Base-by-base conservation (phyloP, 2,113 vertebrate species). In the Rhizomys pruinosus region DNA sequence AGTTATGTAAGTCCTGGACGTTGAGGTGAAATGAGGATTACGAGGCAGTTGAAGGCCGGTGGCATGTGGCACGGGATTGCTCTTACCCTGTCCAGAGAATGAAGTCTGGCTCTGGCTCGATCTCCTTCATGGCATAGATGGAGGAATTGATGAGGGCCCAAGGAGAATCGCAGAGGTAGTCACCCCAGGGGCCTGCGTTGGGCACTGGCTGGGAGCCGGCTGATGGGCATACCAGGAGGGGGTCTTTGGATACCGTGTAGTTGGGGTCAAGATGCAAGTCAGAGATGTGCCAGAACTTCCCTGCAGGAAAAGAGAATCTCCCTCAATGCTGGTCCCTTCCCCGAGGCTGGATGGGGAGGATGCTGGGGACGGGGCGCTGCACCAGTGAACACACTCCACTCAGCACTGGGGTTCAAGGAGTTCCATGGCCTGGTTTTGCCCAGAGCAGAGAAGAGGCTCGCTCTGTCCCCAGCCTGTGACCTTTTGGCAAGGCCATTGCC, bases 71-170 rank as follows among this genome's bases (percentile, higher is more conserved):
- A 23, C 3, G 5, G 0, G 61, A 17, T 2, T 4, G 32, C 20
- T 90, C 97, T 98, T 98, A 99, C 99, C 99, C 99, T 1, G 99
- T 99, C 99, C 99, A 99, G 52, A 99, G 89, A 81, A 99, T 99
- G 97, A 99, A 99, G 97, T 99, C 99, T 0, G 98, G 99, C 42
- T 97, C 85, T 1, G 96, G 98, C 84, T 98, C 98, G 55, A 98
- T 98, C 19, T 20, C 61, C 96, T 97, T 98, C 99, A 99, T 99
- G 86, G 99, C 98, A 10, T 98, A 91, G 74, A 98, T 59, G 6
- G 99, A 98, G 34, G 99, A 99, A 96, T 96, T 96, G 29, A 99
- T 98, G 17, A 99, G 99, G 1, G 37, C 42, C 99, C 98, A 99
- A 10, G 99, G 99, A 0, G 99, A 97, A 47, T 99, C 99, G 76